Evolutionary conservation across 2,888 invertebrate genomes (phyloP), one percentile per base, ranked within the genome.

Genomic region (Drosophila acutilabella): DNA sequence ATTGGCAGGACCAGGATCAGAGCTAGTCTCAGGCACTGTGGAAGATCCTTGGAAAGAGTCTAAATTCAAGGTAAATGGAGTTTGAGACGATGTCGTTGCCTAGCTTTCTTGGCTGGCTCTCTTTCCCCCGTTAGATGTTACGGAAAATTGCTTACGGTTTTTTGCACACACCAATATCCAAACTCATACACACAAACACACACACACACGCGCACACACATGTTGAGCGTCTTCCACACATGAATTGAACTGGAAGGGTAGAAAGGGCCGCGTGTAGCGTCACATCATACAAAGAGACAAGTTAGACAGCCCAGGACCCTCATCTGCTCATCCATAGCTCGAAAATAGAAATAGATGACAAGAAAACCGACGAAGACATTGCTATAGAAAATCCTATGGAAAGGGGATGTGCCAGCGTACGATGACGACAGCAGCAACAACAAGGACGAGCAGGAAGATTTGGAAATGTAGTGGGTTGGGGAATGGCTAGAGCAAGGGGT

Each of bases 111-210:
- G 75, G 68, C 50, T 50, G 68, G 70, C 50, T 50, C 62, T 48
- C 73, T 58, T 79, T 73, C 74, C 74, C 75, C 77, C 75, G 85
- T 84, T 88, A 87, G 86, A 87, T 88, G 86, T 85, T 88, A 85
- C 86, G 88, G 89, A 87, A 87, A 87, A 87, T 87, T 87, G 86
- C 86, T 87, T 88, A 82, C 82, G 80, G 85, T 88, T 89, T 87
- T 89, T 87, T 89, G 83, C 80, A 71, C 80, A 78, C 78, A 78
- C 76, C 53, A 48, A 60, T 65, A 65, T 71, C 48, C 30, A 48
- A 70, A 51, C 69, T 67, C 47, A 23, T 6, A 23, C 23, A 23
- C 23, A 23, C 65, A 54, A 61, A 64, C 56, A 59, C 52, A 58
- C 62, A 66, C 62, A 58, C 72, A 38, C n/a, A 38, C 71, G 64